These are phyloP conservation scores for Prolemur simus DNA, from an alignment of 2,113 vertebrate species.

Conservation along the genomic window DNA sequence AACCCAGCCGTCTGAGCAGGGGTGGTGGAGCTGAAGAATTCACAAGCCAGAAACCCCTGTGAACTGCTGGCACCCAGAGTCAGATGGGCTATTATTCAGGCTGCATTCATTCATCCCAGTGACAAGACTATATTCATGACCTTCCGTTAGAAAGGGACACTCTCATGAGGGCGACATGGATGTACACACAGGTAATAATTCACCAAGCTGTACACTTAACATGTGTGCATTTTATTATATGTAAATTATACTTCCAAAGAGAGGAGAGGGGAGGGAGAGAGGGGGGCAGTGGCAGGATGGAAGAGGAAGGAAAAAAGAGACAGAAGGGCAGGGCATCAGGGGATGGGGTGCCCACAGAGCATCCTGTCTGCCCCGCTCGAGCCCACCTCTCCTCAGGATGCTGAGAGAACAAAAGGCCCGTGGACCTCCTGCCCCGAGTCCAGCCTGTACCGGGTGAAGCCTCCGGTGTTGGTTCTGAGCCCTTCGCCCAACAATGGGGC, in stretches of 20 bases:
- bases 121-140: background rate
- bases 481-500: background rate
- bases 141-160: background rate
- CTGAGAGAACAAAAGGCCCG: background rate
- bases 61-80: background rate
- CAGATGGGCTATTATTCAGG: background rate
- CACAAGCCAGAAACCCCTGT: background rate
- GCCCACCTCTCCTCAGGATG: background rate
- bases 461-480: fast-evolving
- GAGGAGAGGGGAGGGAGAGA: no score
- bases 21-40: background rate
- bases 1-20: background rate
- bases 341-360: fast-evolving
- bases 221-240: background rate
- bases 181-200: background rate
- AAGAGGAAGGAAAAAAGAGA: background rate
- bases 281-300: no score
- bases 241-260: background rate
- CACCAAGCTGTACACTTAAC: background rate
- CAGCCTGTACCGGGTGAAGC: background rate
- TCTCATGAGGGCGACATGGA: background rate
- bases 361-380: background rate
- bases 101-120: background rate
- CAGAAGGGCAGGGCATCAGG: background rate
- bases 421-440: background rate